Evolutionary conservation across 2,888 invertebrate species (phyloP), one percentile per base, ranked within the genome.

Genomic region (Eupithecia exiguata): DNA sequence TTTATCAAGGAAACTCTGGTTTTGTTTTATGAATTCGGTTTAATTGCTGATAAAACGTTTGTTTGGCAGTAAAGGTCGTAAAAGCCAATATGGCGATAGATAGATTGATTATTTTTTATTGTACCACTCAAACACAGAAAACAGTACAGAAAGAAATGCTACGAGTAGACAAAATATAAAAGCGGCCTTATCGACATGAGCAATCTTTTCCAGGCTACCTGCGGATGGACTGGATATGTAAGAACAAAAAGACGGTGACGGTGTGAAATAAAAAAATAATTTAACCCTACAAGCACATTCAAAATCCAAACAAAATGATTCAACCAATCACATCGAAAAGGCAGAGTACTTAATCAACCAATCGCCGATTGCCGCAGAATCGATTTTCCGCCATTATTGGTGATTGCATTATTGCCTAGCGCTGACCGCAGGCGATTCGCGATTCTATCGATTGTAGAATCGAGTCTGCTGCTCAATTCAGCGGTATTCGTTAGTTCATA

Each of bases 321-420:
- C 61, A 25, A 65, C 73, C 78, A 77, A 78, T 75, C 70, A 76
- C 74, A 61, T 35, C 71, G 67, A 73, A 73, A 75, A 69, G 77
- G 69, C 68, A 72, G 67, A 77, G 79, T 78, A n/a, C n/a, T n/a
- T n/a, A 76, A 80, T 79, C 79, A 78, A 79, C 75, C 80, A 80
- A 80, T 80, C 75, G 72, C 58, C 65, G 77, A 77, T 78, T 75
- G 76, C 74, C 76, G 79, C 73, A 88, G 89, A 91, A 91, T 91
- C 91, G 89, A 91, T 91, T 91, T 25, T 84, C 84, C 87, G 88
- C 88, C 83, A 88, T 89, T 88, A 88, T 84, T 81, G 35, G 83
- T 84, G 84, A 90, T 91, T 90, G 88, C 90, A 91, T 91, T 90
- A 91, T 72, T 61, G 71, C 21, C 70, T 67, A 49, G 18, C 21